Evolutionary conservation across 2,888 invertebrate species (phyloP), one percentile per base, ranked within the genome.

Genomic region (Cistogaster globosa): DNA sequence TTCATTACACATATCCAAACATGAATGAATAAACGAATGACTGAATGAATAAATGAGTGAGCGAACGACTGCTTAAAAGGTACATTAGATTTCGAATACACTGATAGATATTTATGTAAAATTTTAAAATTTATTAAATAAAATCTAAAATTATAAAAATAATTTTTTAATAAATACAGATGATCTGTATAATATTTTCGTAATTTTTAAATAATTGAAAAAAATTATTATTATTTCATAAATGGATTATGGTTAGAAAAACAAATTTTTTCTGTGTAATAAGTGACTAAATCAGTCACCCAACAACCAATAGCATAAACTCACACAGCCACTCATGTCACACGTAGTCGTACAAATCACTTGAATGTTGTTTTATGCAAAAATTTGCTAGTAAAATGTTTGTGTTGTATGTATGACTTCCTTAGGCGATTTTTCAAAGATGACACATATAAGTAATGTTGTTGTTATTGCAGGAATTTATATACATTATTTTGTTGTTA

Each of bases 351-450:
- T 69, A 79, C 79, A 55, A 81, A 72, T 80, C 65, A 76, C 69
- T 76, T 84, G 72, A 72, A 75, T 74, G 82, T 77, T 81, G 80
- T 77, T 77, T 84, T 84, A 84, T 84, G 84, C 84, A 84, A 84
- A 84, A 75, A 79, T 82, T 32, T 74, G 69, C 77, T 74, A 75
- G 78, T 78, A 65, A 75, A 78, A 82, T 75, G 75, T 82, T 78
- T 82, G 75, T 68, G 67, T 67, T 74, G 74, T 78, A 82, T 74
- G 74, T 75, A 82, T 82, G 82, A 85, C 85, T 85, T 85, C 85
- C 85, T 85, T 36, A 82, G 82, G 85, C 82, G 69, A 85, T 85
- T 85, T 85, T 79, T 85, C 82, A 85, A 79, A 85, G 85, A 85
- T 85, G 85, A 85, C 85, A 85, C 85, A 82, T 82, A 62, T 82